These are phyloP conservation scores for Melanitta fusca DNA, from an alignment of 2,797 vertebrate species.

Conservation along the genomic window DNA sequence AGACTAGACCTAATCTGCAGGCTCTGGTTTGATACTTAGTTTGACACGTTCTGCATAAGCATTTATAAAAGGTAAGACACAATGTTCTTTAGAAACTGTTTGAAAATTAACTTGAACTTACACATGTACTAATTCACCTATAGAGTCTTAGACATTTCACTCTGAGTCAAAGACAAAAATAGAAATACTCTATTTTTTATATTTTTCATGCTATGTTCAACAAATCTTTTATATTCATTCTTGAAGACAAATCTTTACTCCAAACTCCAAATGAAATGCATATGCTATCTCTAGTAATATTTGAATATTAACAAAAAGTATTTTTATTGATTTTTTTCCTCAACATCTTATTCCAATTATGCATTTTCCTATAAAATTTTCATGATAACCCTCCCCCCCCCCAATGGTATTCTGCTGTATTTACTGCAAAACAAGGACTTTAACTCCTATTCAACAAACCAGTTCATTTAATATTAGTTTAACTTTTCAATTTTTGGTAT, in stretches of 20 bases:
- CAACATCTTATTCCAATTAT: background rate
- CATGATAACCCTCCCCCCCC: fast-evolving
- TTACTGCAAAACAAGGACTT: background rate
- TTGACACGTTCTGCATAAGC: background rate
- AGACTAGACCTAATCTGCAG: background rate
- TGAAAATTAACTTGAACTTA: background rate
- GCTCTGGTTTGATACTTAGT: too few relatives aligned
- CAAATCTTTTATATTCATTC: background rate
- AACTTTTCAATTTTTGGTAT: background rate
- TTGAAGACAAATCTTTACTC: background rate
- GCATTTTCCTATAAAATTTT: background rate
- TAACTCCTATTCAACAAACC: background rate
- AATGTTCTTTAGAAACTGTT: background rate
- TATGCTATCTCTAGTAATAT: background rate
- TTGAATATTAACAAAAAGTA: background rate
- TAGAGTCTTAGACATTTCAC: background rate
- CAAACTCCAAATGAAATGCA: background rate
- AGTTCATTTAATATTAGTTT: background rate
- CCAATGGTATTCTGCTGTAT: background rate
- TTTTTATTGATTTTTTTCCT: background rate
- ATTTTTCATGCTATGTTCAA: background rate
- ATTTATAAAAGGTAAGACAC: background rate
- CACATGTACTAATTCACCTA: background rate
- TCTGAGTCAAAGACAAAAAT: background rate
- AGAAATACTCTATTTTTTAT: background rate